Conservation (phyloP, 2,888 invertebrate genomes). For the Phortica okadai region DNA sequence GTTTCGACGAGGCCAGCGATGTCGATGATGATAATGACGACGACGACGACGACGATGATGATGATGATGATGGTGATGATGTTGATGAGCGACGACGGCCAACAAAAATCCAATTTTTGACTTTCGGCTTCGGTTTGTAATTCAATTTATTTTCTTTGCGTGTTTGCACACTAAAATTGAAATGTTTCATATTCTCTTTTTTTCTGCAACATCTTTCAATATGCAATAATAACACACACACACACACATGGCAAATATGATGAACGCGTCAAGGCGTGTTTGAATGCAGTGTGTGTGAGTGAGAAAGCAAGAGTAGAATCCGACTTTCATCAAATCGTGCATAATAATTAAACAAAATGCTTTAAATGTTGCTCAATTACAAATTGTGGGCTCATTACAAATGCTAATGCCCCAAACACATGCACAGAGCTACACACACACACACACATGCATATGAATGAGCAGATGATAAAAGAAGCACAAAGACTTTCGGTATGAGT, state of each 20-base stretch:
- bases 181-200: conserved; percentile 1
- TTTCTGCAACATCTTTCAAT: neutral
- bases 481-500: neutral
- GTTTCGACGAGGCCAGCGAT: neutral
- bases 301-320: neutral
- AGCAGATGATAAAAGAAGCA: neutral
- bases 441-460: neutral
- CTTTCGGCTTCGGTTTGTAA: conserved; percentile 1
- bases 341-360: conserved; percentile 42
- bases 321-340: conserved; percentile 9
- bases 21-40: neutral
- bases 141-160: conserved; percentile 4
- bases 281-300: neutral
- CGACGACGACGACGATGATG: no score
- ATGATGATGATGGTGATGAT: neutral
- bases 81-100: neutral
- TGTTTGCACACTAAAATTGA: conserved; percentile 3
- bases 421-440: conserved; percentile 1
- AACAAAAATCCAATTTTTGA: neutral
- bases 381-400: conserved; percentile 25
- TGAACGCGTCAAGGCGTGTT: neutral
- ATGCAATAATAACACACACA: neutral
- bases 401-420: neutral
- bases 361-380: conserved; percentile 52
- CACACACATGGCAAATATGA: neutral